phyloP scores from a whole-genome alignment of 2,888 invertebrate genomes.

The Hesperia comma region DNA sequence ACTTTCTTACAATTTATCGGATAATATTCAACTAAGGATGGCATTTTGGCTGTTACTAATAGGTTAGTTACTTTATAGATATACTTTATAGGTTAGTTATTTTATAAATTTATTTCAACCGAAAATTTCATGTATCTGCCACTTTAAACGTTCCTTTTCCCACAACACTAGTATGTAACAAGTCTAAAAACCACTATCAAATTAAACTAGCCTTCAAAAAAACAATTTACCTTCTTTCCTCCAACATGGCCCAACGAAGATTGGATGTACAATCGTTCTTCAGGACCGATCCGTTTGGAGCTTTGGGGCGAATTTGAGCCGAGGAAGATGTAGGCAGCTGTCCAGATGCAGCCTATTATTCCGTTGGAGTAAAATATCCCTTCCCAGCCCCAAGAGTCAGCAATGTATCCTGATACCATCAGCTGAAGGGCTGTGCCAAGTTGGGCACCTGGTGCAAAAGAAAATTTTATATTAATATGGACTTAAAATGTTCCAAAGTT shows the following conservation, averaged over 20 bases:
- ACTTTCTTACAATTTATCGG: too few relatives aligned
- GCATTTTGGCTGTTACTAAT: too few relatives aligned
- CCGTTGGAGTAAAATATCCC: constrained; percentile 87
- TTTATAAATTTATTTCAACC: too few relatives aligned
- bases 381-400: constrained; percentile 85
- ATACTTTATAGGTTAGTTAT: too few relatives aligned
- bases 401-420: constrained; percentile 73
- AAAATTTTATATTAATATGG: neutral
- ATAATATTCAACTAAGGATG: too few relatives aligned
- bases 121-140: too few relatives aligned
- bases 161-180: too few relatives aligned
- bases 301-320: constrained; percentile 87
- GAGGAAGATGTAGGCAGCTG: constrained; percentile 80
- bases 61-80: too few relatives aligned
- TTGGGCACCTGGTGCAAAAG: constrained; percentile 68
- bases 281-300: constrained; percentile 82
- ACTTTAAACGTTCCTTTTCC: too few relatives aligned
- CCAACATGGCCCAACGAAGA: constrained; percentile 68
- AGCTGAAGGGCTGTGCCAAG: constrained; percentile 85
- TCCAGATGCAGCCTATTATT: constrained; percentile 80
- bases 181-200: too few relatives aligned
- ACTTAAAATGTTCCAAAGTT: too few relatives aligned
- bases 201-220: too few relatives aligned
- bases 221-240: constrained; percentile 54
- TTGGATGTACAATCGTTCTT: constrained; percentile 88